Evolutionary conservation across 2,113 vertebrate species (phyloP), one percentile per base, ranked within the genome.

Genomic region (Forbesichthys papilliferus): DNA sequence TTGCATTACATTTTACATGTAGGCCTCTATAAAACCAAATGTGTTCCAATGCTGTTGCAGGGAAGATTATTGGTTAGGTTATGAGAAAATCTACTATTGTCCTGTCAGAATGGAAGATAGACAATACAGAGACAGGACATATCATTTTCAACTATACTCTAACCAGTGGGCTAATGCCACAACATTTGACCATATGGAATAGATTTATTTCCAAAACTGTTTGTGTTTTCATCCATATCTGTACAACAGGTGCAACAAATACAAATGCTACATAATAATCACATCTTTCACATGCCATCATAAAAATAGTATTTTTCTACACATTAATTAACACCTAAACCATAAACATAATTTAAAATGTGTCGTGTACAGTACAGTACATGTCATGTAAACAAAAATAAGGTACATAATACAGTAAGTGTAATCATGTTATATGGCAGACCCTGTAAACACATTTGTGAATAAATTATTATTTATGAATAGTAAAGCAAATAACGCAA

Each of bases 191-290:
- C 11, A 54, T 49, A 54, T 11, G 55, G 64, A 74, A 68, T 18
- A 2, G 56, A 48, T 89, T 87, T 87, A 90, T 86, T 89, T 83
- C 59, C 76, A 89, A 90, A 90, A 85, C 16, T 13, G 48, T 53
- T 52, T 27, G 48, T 61, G n/a, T 70, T 67, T 63, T 77, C 71
- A 85, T 69, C 68, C 65, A 80, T 70, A 76, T 74, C 81, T 81
- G 74, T 83, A 84, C 77, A 89, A 84, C 81, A 75, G 67, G 86
- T 67, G 76, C 68, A 87, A 75, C 72, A 52, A 82, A 83, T 81
- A 84, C 71, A 87, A 86, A 91, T 78, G 16, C 84, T 63, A 66
- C 60, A 82, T 74, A 71, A 75, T 57, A 84, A 60, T 66, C 64
- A 86, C 75, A 82, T 65, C 79, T 88, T 79, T 53, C 76, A 86